Evolutionary conservation across 1,140 invertebrate genomes (phyloP), one percentile per base, ranked within the genome.

Genomic region (Tetraneura akinire): DNA sequence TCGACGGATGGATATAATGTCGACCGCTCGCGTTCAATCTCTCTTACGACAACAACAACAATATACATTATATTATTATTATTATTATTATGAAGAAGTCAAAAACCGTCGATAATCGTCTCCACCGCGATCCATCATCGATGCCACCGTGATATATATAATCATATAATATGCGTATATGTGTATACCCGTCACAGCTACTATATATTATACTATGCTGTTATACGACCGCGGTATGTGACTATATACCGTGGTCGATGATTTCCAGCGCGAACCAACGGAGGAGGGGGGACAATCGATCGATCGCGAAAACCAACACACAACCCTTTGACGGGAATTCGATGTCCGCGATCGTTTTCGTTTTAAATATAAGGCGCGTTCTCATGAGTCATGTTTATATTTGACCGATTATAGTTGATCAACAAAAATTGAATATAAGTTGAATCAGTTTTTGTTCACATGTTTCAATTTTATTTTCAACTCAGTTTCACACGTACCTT

Each of bases 51-150:
- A 14, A 60, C 16, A 29, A 29, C 16, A 29, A 29, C 16, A 60
- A 26, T 21, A 57, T 60, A 16, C 8, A 14, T 37, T 4, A 37
- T 37, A 37, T 37, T 37, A 37, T 37, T 37, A 37, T 37, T 37
- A 37, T 37, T 37, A 37, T 37, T 37, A 37, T 37, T 66, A 66
- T 66, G 57, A 76, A 76, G 73, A 76, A 76, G 73, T 76, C 73
- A 60, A 60, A 57, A 74, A 55, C 29, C 51, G 49, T 55, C 49
- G 73, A 76, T 76, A 21, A 1, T 8, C 13, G 18, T 37, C 60
- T 5, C 6, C 10, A 29, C 14, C 4, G 6, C 18, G 14, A 70
- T 26, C 23, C 16, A 49, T 29, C 23, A 9, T 70, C 45, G 16
- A 11, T 23, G 11, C 3, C 64, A 21, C 37, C 64, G 37, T 13